phyloP scores from a whole-genome alignment of 2,888 invertebrate species.

The Caenorhabditis zanzibari region DNA sequence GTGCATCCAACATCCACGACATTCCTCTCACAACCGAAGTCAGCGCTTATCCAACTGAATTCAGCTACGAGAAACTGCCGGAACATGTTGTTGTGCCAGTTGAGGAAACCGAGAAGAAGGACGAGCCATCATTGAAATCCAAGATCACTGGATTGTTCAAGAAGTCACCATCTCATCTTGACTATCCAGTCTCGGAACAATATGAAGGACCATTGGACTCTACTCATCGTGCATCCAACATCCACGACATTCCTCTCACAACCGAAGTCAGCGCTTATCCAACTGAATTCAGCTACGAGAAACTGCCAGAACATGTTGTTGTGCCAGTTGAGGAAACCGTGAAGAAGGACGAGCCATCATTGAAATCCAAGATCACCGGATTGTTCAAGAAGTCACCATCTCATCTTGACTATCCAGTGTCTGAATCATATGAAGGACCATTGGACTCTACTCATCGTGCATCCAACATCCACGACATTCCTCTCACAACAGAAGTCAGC shows the following conservation, averaged over 20 bases:
- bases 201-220: neutral
- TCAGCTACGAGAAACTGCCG: conserved; percentile 1
- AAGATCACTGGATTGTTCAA: conserved; percentile 1
- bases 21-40: conserved; percentile 1
- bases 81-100: neutral
- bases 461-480: conserved; percentile 9
- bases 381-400: conserved; percentile 2
- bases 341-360: conserved; percentile 14
- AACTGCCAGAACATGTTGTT: conserved; percentile 56
- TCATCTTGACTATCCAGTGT: neutral
- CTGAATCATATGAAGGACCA: conserved; percentile 11
- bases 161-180: neutral
- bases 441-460: conserved; percentile 3
- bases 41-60: neutral
- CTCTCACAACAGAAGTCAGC: conserved; percentile 10
- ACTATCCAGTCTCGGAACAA: neutral
- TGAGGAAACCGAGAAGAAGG: neutral
- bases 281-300: conserved; percentile 60
- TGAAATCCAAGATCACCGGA: neutral
- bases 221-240: neutral
- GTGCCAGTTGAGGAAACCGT: conserved; percentile 37
- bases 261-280: conserved; percentile 40
- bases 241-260: conserved; percentile 14
- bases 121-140: neutral
- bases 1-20: conserved; percentile 3